phyloP scores from a whole-genome alignment of 2,888 invertebrate species.

The Hyposoter dolosus region DNA sequence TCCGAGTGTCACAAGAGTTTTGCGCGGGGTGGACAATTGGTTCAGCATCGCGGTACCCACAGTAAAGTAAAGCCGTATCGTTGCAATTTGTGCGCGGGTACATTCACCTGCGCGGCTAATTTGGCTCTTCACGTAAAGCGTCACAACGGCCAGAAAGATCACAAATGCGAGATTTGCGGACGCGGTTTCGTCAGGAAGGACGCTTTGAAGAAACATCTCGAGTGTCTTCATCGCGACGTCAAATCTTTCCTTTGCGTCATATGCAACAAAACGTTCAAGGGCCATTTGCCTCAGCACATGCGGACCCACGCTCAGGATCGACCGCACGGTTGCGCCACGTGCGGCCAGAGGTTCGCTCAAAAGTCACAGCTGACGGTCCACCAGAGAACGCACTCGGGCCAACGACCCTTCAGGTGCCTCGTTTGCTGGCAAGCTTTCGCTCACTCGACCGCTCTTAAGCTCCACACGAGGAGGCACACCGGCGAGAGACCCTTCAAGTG shows the following conservation, averaged over 20 bases:
- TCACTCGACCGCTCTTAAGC: conserved; percentile 93
- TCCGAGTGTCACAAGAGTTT: conserved; percentile 88
- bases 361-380: conserved; percentile 94
- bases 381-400: conserved; percentile 93
- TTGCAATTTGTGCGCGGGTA: conserved; percentile 90
- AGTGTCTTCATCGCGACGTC: conserved; percentile 90
- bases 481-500: conserved; percentile 94
- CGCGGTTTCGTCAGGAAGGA: conserved; percentile 91
- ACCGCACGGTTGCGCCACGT: conserved; percentile 92
- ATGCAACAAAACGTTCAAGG: conserved; percentile 92
- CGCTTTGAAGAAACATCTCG: conserved; percentile 91
- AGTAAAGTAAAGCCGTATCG: conserved; percentile 90
- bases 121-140: conserved; percentile 86
- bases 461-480: conserved; percentile 93
- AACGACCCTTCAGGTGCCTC: conserved; percentile 92
- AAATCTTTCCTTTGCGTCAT: conserved; percentile 92
- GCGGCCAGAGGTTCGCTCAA: conserved; percentile 93
- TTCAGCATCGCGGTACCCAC: conserved; percentile 91
- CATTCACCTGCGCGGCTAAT: conserved; percentile 87
- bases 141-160: conserved; percentile 91
- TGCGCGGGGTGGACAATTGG: conserved; percentile 91
- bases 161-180: conserved; percentile 92
- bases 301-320: conserved; percentile 91
- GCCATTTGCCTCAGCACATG: conserved; percentile 93
- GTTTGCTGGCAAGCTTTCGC: conserved; percentile 93